Evolutionary conservation across 2,888 invertebrate genomes (phyloP).

Genomic region (Cryptophagus acutangulus): DNA sequence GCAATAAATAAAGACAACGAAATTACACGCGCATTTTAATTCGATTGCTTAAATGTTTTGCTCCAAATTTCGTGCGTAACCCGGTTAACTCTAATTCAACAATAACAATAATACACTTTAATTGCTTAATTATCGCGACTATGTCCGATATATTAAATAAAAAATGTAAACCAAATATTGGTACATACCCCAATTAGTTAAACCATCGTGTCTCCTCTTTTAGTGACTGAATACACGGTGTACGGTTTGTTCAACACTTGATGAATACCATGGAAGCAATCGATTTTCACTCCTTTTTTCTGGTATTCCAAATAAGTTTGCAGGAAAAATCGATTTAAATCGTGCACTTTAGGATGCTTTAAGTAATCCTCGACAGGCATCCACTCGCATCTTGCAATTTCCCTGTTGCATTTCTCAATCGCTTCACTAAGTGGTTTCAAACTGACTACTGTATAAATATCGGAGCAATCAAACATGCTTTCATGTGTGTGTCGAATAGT

Average conservation of each 20-base stretch:
- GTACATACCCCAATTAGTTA: too few relatives aligned
- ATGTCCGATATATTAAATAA: too few relatives aligned
- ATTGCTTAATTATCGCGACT: too few relatives aligned
- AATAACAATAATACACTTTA: too few relatives aligned
- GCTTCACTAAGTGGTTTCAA: conserved; percentile 61
- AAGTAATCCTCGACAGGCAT: conserved; percentile 73
- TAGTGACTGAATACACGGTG: conserved; percentile 40
- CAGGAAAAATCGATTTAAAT: conserved; percentile 65
- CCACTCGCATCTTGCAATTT: conserved; percentile 77
- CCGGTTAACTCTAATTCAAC: too few relatives aligned
- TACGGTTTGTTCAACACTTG: conserved; percentile 50
- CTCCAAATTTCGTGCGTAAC: too few relatives aligned
- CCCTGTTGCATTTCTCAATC: conserved; percentile 66
- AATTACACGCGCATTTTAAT: too few relatives aligned
- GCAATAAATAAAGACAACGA: too few relatives aligned
- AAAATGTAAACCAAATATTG: too few relatives aligned
- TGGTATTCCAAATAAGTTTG: conserved; percentile 62
- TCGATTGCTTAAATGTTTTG: too few relatives aligned
- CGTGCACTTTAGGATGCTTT: conserved; percentile 65
- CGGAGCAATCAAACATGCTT: conserved; percentile 76
- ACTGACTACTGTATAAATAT: conserved; percentile 76
- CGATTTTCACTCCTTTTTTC: conserved; percentile 57
- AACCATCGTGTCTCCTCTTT: too few relatives aligned
- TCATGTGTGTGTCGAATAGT: conserved; percentile 74
- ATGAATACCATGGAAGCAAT: conserved; percentile 52